Percentiles rank a stretch among this genome's conserved stretches.
Conservation (phyloP, 2,888 invertebrate species). For the Lapara coniferarum region DNA sequence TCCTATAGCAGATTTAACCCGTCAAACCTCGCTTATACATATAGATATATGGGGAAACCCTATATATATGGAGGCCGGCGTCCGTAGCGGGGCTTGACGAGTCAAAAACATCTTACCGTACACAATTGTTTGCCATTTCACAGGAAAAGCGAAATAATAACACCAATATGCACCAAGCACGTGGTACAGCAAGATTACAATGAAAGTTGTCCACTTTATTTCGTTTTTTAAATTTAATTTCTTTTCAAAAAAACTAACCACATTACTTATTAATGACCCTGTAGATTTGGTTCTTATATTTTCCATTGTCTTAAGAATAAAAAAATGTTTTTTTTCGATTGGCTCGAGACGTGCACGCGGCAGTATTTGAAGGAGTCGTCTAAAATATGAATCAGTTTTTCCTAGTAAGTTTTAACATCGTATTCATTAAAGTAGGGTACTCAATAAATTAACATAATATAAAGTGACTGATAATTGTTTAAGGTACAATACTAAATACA, state of each 20-base stretch:
- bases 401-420: not conserved
- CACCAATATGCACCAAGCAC: slow-evolving; percentile 71
- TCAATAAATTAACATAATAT: slow-evolving; percentile 10
- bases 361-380: not conserved
- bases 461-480: too few species aligned
- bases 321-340: not conserved
- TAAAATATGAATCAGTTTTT: not conserved
- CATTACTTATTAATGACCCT: slow-evolving; percentile 52
- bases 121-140: slow-evolving; percentile 71
- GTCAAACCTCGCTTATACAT: too few species aligned
- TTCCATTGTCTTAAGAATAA: slow-evolving; percentile 39
- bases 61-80: too few species aligned
- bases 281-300: slow-evolving; percentile 44
- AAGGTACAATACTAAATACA: too few species aligned
- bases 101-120: too few species aligned
- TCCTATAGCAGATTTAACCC: too few species aligned
- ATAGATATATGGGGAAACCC: too few species aligned
- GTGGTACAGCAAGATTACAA: slow-evolving; percentile 67
- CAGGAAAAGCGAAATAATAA: slow-evolving; percentile 67
- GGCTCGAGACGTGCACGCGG: not conserved
- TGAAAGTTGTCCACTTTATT: slow-evolving; percentile 71
- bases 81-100: too few species aligned
- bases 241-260: slow-evolving; percentile 64
- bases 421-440: not conserved
- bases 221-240: slow-evolving; percentile 72